These are phyloP conservation scores for Bathynomus jamesi DNA, from an alignment of 1,140 invertebrate species.

Conservation along the genomic window DNA sequence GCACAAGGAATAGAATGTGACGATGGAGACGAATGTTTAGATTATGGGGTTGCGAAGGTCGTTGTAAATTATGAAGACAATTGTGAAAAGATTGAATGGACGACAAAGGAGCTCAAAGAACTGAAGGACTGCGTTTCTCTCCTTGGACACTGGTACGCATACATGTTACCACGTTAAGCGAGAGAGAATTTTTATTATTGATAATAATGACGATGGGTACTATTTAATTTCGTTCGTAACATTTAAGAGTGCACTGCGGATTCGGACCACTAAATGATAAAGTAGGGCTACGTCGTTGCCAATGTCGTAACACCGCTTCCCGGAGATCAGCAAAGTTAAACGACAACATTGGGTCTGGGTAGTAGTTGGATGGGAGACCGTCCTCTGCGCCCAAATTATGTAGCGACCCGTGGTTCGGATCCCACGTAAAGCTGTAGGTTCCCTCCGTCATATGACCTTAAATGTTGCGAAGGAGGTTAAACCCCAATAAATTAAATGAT, in stretches of 20 bases:
- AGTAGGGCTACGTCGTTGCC: too few relatives aligned
- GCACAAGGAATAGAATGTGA: constrained; percentile 3
- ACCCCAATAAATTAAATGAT: background rate
- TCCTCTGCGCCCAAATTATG: too few relatives aligned
- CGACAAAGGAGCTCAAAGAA: background rate
- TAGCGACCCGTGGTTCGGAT: too few relatives aligned
- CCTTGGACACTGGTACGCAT: background rate
- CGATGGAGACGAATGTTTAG: constrained; percentile 19
- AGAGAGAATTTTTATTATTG: background rate
- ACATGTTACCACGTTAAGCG: too few relatives aligned
- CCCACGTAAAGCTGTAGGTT: too few relatives aligned
- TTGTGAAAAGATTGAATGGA: constrained; percentile 21
- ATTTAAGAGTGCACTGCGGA: background rate
- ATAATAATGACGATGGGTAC: background rate
- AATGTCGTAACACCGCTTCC: too few relatives aligned
- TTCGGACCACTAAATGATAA: background rate
- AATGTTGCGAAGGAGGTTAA: too few relatives aligned
- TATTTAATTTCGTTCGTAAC: too few relatives aligned
- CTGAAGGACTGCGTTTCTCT: constrained; percentile 26
- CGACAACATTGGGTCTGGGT: too few relatives aligned
- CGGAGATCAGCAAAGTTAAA: too few relatives aligned
- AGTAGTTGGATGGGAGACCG: too few relatives aligned
- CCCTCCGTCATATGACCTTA: too few relatives aligned
- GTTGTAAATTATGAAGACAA: constrained; percentile 19
- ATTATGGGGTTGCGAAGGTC: constrained; percentile 22